A percentile compares a stretch with the other conserved stretches of the same genome.
phyloP scores from a whole-genome alignment of 2,113 vertebrate genomes.

The Tretioscincus oriximinensis region DNA sequence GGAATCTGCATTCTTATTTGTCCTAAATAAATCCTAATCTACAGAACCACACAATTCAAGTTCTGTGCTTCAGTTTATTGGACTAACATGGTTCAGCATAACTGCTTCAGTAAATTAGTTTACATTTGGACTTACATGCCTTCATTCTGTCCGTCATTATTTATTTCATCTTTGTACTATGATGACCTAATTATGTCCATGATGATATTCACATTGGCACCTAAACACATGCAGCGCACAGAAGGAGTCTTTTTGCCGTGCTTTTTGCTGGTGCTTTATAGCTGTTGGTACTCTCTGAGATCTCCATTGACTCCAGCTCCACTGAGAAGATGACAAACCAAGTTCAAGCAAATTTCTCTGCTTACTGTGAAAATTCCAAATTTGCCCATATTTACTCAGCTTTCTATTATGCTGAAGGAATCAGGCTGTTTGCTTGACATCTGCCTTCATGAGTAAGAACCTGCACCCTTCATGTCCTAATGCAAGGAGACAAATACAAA shows the following conservation, averaged over 20 bases:
- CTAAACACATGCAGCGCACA: slow-evolving; percentile 44
- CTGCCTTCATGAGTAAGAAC: slow-evolving; percentile 54
- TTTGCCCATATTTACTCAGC: slow-evolving; percentile 61
- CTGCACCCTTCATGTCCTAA: slow-evolving; percentile 41
- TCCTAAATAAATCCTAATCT: no score
- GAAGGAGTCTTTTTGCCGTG: neutral
- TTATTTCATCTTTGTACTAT: neutral
- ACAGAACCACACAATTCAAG: no score
- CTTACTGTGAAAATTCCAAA: neutral
- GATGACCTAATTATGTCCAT: neutral
- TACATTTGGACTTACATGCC: slow-evolving; percentile 9
- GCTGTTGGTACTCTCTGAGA: no score
- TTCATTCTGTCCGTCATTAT: neutral
- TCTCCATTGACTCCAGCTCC: slow-evolving; percentile 42
- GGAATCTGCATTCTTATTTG: no score
- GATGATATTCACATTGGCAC: slow-evolving; percentile 26
- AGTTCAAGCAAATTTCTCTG: slow-evolving; percentile 55
- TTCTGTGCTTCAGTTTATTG: no score
- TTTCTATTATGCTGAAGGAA: slow-evolving; percentile 53
- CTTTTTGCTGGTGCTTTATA: no score
- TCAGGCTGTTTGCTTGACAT: slow-evolving; percentile 65
- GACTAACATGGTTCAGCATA: no score
- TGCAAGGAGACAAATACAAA: slow-evolving; percentile 51
- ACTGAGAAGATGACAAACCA: slow-evolving; percentile 45
- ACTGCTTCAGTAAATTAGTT: neutral